These are phyloP conservation scores for Lepisosteus oculatus DNA, from an alignment of 2,113 vertebrate genomes.

Conservation along the genomic window DNA sequence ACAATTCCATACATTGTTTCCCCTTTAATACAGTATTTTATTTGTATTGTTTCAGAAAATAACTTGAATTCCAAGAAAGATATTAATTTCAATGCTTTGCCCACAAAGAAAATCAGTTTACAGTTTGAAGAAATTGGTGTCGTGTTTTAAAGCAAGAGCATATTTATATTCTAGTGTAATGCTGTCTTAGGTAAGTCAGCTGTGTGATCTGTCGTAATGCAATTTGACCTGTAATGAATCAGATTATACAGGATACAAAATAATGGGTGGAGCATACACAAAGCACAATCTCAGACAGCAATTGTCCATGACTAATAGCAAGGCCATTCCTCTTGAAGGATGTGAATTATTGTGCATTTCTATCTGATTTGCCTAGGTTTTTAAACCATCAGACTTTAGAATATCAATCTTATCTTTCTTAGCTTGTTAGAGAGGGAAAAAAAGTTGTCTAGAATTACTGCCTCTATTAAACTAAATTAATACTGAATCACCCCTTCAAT, in stretches of 20 bases:
- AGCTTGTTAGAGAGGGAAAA: no score
- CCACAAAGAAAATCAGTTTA: not conserved
- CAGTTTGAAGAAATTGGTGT: not conserved
- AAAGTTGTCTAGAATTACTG: no score
- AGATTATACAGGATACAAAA: not conserved
- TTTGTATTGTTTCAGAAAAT: conserved; percentile 11
- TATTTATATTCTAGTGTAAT: not conserved
- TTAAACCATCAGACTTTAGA: no score
- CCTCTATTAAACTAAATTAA: no score
- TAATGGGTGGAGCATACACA: not conserved
- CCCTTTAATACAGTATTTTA: conserved; percentile 18
- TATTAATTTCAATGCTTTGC: not conserved
- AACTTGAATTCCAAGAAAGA: not conserved
- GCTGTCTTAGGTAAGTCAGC: not conserved
- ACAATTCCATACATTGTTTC: conserved; percentile 35
- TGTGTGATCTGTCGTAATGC: not conserved
- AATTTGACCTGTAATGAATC: not conserved
- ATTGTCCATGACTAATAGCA: no score
- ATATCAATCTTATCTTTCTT: no score
- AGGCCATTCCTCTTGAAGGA: no score
- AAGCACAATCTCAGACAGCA: no score
- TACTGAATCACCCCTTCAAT: no score
- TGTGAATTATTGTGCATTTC: no score
- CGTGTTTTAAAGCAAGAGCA: not conserved
- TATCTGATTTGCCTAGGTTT: no score